Evolutionary conservation across 2,888 invertebrate species (phyloP).

Genomic region (Sthenelais limicola): DNA sequence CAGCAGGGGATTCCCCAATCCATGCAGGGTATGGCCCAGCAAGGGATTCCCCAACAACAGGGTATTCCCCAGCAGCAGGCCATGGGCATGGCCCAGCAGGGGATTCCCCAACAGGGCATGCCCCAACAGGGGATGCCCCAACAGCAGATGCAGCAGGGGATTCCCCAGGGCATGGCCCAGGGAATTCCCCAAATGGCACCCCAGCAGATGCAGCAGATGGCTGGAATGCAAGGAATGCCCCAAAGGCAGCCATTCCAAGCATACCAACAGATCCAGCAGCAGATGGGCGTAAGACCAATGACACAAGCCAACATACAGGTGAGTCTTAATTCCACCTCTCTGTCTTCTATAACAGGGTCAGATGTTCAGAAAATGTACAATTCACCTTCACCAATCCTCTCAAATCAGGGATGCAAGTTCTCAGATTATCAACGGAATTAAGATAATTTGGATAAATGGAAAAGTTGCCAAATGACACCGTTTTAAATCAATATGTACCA

Average conservation of each 20-base stretch:
- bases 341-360: too few relatives aligned
- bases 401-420: too few relatives aligned
- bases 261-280: conserved; percentile 32
- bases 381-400: too few relatives aligned
- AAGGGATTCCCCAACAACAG: not conserved
- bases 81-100: conserved; percentile 27
- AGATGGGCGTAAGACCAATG: conserved; percentile 23
- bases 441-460: too few relatives aligned
- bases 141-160: conserved; percentile 30
- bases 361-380: too few relatives aligned
- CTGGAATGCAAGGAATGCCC: not conserved
- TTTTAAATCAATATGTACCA: too few relatives aligned
- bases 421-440: too few relatives aligned
- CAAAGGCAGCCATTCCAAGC: conserved; percentile 40
- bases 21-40: not conserved
- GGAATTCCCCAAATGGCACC: conserved; percentile 4
- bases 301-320: conserved; percentile 25
- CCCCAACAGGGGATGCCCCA: conserved; percentile 27
- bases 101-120: conserved; percentile 29
- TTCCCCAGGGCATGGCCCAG: not conserved
- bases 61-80: conserved; percentile 11
- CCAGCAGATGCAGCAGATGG: conserved; percentile 10
- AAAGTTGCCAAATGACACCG: too few relatives aligned
- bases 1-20: conserved; percentile 8
- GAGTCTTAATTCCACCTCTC: not conserved